Evolutionary conservation across 2,888 invertebrate species (phyloP).

Genomic region (Acanthosoma haemorrhoidale): DNA sequence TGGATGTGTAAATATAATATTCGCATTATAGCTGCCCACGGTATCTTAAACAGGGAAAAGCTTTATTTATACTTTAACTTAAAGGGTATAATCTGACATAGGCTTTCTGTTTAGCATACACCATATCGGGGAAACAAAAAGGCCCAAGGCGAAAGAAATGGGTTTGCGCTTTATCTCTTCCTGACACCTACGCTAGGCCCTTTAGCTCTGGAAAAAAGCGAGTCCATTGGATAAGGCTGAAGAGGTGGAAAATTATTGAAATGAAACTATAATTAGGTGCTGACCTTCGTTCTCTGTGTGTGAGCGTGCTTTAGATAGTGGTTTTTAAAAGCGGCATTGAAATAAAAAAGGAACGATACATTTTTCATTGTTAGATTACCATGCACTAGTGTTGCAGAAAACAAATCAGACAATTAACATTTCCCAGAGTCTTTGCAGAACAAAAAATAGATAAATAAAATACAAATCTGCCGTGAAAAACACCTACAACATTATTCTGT

Average conservation of each 20-base stretch:
- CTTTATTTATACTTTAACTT: conserved; percentile 19
- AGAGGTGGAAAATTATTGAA: not conserved
- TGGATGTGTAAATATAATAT: conserved; percentile 16
- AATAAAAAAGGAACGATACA: too few relatives aligned
- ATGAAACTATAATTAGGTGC: not conserved
- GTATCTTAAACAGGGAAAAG: conserved; percentile 22
- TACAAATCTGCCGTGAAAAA: too few relatives aligned
- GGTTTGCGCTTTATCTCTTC: conserved; percentile 10
- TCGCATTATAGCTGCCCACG: conserved; percentile 17
- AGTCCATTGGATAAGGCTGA: not conserved
- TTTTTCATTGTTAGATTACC: too few relatives aligned
- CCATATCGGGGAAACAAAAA: conserved; percentile 16
- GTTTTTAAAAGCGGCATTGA: too few relatives aligned
- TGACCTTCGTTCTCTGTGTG: not conserved
- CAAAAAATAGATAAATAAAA: too few relatives aligned
- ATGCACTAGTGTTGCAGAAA: too few relatives aligned
- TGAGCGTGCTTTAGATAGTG: too few relatives aligned
- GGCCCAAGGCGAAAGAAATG: not conserved
- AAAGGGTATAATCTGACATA: conserved; percentile 27
- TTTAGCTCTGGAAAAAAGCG: not conserved
- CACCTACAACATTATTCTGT: too few relatives aligned
- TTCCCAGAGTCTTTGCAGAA: too few relatives aligned
- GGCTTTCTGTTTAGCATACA: conserved; percentile 21
- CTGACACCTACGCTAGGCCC: not conserved
- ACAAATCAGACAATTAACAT: too few relatives aligned